Conservation (phyloP, 2,797 vertebrate species). For the Coracias cyanogaster region DNA sequence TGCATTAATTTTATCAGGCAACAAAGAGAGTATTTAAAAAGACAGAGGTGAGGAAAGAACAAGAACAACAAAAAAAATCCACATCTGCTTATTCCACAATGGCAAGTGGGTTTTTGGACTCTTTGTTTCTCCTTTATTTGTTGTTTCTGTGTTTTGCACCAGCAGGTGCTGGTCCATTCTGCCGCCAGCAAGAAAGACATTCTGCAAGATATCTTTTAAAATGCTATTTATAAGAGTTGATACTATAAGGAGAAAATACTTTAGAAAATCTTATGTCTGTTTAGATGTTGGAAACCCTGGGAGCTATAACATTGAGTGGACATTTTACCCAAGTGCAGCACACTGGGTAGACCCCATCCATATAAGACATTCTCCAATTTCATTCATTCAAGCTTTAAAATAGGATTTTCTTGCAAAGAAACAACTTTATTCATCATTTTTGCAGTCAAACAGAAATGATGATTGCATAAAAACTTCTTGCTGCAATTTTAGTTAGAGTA, state of each 20-base stretch:
- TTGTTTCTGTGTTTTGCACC: not conserved
- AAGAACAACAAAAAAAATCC: not conserved
- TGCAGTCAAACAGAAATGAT: not conserved
- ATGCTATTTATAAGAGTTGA: not conserved
- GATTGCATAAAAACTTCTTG: not conserved
- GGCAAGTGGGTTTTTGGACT: not conserved
- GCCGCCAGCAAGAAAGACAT: not conserved
- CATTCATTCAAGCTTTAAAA: not conserved
- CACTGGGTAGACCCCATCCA: not conserved
- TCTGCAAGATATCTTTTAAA: not conserved
- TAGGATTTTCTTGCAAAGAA: not conserved
- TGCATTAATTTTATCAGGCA: not conserved
- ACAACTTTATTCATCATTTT: not conserved
- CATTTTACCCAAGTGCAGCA: not conserved
- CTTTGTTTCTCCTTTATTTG: not conserved
- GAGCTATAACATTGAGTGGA: fast-evolving
- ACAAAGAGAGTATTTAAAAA: not conserved
- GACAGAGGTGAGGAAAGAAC: not conserved
- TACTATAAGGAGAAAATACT: not conserved
- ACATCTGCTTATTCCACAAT: not conserved
- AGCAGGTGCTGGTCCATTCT: not conserved
- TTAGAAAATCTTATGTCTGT: not conserved
- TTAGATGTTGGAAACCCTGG: not conserved
- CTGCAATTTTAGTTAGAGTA: not conserved
- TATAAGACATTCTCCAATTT: not conserved